Base-by-base conservation (phyloP, 2,797 vertebrate species). In the Amblyopsis hoosieri region DNA sequence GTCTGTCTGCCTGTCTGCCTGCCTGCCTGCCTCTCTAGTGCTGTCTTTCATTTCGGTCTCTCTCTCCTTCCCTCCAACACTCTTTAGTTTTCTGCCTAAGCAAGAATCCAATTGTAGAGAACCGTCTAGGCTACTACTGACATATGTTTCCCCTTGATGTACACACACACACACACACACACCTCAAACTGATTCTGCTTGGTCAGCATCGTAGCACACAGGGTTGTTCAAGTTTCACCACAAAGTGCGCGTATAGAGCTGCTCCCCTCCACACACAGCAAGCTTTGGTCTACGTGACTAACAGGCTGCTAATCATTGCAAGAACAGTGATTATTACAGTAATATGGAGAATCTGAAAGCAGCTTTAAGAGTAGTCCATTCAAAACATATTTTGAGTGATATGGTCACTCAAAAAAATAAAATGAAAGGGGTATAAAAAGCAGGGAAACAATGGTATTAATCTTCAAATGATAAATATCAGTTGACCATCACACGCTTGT, bases 101-200 rank as follows among this genome's bases (percentile, higher is more conserved):
- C 76, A 74, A 85, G 67, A 74, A 83, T 66, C 81, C 61, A 86
- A 52, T 12, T 69, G 68, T 70, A 70, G 69, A 87, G 71, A 57
- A 15, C 53, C 54, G 79, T 73, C 69, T 37, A 37, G 33, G 33
- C 33, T 37, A 15, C 33, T 37, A 15, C 52, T 62, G 70, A 57
- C 56, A 69, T 81, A 70, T 66, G 66, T 66, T 92, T 75, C 82
- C 79, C 82, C 67, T 67, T 72, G 55, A 42, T 17, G 5, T 8
- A 42, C 37, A 42, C 37, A 42, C 37, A 42, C 37, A 42, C 37
- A 42, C 37, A 37, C 33, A 37, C 33, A 4, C 33, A 37, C 6
- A 7, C 37, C 37, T 5, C 8, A 42, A 42, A 9, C 37, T 42
- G 37, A 42, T 42, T 42, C 37, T 42, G 37, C 37, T 42, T 42